phyloP scores from a whole-genome alignment of 2,888 invertebrate species.

The Thumatha senex region DNA sequence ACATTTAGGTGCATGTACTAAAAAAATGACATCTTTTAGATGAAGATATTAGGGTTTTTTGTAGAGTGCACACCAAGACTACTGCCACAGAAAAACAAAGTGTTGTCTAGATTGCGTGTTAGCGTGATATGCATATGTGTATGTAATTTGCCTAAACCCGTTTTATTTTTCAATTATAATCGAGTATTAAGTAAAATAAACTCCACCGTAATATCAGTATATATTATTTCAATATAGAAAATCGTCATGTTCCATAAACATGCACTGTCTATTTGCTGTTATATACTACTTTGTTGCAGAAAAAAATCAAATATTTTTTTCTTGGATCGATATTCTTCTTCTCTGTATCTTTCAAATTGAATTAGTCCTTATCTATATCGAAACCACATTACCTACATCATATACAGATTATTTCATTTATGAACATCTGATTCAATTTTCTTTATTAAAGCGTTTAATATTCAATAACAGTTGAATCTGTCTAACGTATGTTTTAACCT shows the following conservation, averaged over 20 bases:
- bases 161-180: no score
- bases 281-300: no score
- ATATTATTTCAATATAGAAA: slow-evolving; percentile 22
- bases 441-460: no score
- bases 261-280: slow-evolving; percentile 18
- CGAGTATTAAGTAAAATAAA: slow-evolving; percentile 28
- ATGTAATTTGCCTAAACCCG: slow-evolving; percentile 30
- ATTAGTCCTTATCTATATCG: slow-evolving; percentile 17
- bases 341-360: no score
- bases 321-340: no score
- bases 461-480: slow-evolving; percentile 19
- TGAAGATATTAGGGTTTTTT: slow-evolving; percentile 6
- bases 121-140: slow-evolving; percentile 30
- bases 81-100: slow-evolving; percentile 29
- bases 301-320: no score
- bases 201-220: slow-evolving; percentile 24
- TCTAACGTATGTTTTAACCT: slow-evolving; percentile 22
- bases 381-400: slow-evolving; percentile 14
- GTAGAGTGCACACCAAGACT: slow-evolving; percentile 19
- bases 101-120: no score
- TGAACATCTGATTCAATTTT: no score
- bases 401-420: slow-evolving; percentile 1
- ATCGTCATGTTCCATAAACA: slow-evolving; percentile 13
- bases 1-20: neutral
- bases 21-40: slow-evolving; percentile 4